Conservation (phyloP, 2,113 vertebrate species). For the Aspidoscelis tigris region DNA sequence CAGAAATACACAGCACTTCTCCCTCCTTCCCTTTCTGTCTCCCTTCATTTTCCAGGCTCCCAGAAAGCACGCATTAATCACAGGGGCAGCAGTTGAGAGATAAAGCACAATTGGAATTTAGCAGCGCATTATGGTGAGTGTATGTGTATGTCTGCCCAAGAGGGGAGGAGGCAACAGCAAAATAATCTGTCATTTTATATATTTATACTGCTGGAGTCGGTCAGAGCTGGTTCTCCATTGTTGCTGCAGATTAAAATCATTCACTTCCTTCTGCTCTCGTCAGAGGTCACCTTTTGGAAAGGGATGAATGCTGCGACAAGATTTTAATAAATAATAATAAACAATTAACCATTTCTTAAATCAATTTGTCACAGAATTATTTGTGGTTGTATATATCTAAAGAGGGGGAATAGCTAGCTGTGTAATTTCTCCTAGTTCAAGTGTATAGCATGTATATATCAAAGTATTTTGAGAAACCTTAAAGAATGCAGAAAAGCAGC, state of each 20-base stretch:
- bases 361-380: constrained; percentile 15
- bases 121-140: constrained; percentile 59
- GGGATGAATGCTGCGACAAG: constrained; percentile 61
- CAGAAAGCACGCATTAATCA: constrained; percentile 78
- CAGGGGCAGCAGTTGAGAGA: constrained; percentile 70
- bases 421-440: not conserved
- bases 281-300: constrained; percentile 70
- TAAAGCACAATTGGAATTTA: constrained; percentile 76
- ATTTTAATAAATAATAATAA: not conserved
- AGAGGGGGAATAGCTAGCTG: constrained; percentile 6
- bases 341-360: constrained; percentile 9
- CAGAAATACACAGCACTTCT: constrained; percentile 71
- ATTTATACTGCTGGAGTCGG: constrained; percentile 67
- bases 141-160: constrained; percentile 53
- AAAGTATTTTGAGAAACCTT: not conserved
- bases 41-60: constrained; percentile 60
- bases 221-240: constrained; percentile 65
- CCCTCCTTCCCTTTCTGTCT: constrained; percentile 65
- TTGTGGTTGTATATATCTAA: constrained; percentile 12
- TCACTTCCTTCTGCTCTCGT: constrained; percentile 69
- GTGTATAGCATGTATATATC: not conserved
- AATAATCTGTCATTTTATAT: constrained; percentile 77
- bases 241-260: constrained; percentile 79
- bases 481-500: not conserved
- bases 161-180: constrained; percentile 48